phyloP scores from a whole-genome alignment of 2,113 vertebrate species.

The Tachysurus vachellii region DNA sequence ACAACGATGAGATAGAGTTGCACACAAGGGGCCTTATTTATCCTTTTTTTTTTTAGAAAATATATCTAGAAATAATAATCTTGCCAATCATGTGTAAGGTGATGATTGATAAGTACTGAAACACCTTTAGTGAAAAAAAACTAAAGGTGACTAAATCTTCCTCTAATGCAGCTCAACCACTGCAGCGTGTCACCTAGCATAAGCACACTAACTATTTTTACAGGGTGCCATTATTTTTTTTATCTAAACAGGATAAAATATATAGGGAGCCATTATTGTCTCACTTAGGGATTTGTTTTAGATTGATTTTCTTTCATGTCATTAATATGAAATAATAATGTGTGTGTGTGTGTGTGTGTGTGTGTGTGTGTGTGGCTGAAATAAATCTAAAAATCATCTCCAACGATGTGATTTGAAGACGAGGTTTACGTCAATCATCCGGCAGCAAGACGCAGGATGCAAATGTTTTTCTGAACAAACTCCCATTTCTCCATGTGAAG shows the following conservation, averaged over 20 bases:
- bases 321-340: too few relatives aligned
- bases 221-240: too few relatives aligned
- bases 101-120: too few relatives aligned
- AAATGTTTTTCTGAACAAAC: not conserved
- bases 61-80: not conserved
- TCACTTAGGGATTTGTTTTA: not conserved
- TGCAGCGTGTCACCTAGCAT: not conserved
- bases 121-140: not conserved
- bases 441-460: not conserved
- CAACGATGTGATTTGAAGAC: not conserved
- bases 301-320: too few relatives aligned
- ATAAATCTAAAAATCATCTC: not conserved
- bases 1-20: not conserved
- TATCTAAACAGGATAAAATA: too few relatives aligned
- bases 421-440: not conserved
- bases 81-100: not conserved
- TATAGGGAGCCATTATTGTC: too few relatives aligned
- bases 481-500: not conserved
- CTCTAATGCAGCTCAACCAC: not conserved
- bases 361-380: too few relatives aligned
- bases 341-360: too few relatives aligned
- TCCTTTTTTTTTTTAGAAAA: not conserved
- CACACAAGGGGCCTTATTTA: slow-evolving; percentile 1
- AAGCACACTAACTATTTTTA: not conserved
- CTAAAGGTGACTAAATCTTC: not conserved